Conservation (phyloP, 1,140 invertebrate genomes). For the Planococcus citri region DNA sequence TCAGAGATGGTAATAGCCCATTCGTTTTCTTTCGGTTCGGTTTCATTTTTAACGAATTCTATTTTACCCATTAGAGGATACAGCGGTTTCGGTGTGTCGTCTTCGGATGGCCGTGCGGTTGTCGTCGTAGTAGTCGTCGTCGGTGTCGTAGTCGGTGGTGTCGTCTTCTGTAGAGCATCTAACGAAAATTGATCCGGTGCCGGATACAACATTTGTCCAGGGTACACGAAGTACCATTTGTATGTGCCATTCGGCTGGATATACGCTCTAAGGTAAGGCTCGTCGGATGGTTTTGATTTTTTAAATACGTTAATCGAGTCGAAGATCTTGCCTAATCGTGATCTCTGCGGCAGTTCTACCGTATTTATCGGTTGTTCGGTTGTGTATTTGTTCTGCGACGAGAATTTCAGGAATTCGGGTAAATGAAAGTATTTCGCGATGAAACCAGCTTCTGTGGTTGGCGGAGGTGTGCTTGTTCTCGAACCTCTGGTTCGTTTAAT, state of each 20-base stretch:
- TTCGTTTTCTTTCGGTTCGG: not conserved
- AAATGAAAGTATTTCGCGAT: no score
- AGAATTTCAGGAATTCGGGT: no score
- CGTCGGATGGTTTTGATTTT: not conserved
- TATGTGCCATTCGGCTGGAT: not conserved
- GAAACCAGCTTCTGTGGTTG: no score
- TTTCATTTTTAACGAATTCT: not conserved
- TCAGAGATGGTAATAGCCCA: not conserved
- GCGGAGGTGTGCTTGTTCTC: no score
- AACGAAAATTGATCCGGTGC: not conserved
- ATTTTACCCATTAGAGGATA: not conserved
- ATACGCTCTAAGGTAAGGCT: not conserved
- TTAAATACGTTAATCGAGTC: not conserved
- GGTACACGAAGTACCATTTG: not conserved
- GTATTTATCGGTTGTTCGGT: no score
- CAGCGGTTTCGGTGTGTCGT: not conserved
- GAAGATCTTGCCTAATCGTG: not conserved
- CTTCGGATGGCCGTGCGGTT: not conserved
- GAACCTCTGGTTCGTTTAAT: no score
- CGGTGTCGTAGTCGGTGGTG: not conserved
- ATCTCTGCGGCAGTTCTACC: no score
- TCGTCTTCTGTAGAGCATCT: not conserved
- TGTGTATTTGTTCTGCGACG: no score
- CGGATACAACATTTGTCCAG: not conserved
- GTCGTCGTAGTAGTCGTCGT: not conserved